phyloP scores from a whole-genome alignment of 2,113 vertebrate genomes.

The Plecotus auritus region DNA sequence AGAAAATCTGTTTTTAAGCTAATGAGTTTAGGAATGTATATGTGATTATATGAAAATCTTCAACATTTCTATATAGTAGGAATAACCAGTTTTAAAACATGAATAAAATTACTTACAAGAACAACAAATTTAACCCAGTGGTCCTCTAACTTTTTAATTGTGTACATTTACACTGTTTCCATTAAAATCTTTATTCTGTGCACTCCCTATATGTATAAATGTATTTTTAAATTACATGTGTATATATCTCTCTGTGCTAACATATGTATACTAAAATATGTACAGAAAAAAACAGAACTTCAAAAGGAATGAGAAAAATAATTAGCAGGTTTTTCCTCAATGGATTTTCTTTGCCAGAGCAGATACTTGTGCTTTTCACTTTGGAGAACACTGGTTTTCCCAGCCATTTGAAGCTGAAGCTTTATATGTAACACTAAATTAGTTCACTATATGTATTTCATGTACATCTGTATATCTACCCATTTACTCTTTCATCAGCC shows the following conservation, averaged over 20 bases:
- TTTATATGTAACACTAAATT: neutral
- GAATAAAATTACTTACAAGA: no score
- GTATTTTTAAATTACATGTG: neutral
- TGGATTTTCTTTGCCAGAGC: neutral
- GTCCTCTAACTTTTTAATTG: neutral
- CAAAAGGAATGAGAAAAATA: neutral
- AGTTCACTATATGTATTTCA: neutral
- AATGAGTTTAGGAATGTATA: no score
- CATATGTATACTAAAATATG: neutral
- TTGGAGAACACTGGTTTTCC: neutral
- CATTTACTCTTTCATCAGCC: neutral
- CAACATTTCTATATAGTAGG: no score
- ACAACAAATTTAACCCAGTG: neutral
- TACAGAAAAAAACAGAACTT: neutral
- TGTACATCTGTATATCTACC: neutral
- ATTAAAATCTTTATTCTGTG: no score
- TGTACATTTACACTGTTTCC: neutral
- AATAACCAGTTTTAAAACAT: no score
- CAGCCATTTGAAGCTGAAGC: neutral
- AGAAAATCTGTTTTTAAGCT: no score
- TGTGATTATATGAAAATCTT: no score
- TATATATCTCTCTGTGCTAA: neutral
- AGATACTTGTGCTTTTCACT: neutral
- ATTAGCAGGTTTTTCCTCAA: neutral
- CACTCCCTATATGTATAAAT: neutral